Percentiles rank a stretch among this genome's conserved stretches.
Evolutionary conservation across 1,140 invertebrate species (phyloP).

Genomic region (Zaprionus capensis): DNA sequence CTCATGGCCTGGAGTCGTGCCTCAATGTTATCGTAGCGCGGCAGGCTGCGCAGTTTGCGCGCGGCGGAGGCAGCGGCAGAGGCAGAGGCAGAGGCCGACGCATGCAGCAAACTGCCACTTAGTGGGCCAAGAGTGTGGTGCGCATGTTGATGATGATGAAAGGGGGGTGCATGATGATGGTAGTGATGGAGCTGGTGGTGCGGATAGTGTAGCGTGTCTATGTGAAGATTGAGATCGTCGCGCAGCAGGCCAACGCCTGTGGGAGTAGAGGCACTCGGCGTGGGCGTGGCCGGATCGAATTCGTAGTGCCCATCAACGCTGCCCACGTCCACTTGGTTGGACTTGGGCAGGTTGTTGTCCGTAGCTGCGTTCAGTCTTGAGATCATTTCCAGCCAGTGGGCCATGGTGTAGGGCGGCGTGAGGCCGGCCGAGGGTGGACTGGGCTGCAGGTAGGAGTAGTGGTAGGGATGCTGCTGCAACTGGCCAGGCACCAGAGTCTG

Average conservation of each 20-base stretch:
- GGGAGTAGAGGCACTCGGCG: constrained; percentile 87
- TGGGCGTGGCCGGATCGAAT: constrained; percentile 92
- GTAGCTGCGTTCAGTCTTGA: constrained; percentile 85
- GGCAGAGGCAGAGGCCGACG: constrained; percentile 74
- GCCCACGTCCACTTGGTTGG: constrained; percentile 89
- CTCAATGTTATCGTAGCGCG: constrained; percentile 92
- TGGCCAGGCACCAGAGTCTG: constrained; percentile 53
- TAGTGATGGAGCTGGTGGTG: constrained; percentile 34
- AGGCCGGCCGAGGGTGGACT: constrained; percentile 71
- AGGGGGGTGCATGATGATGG: constrained; percentile 24
- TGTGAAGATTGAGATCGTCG: constrained; percentile 81
- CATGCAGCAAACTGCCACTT: constrained; percentile 84
- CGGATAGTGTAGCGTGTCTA: constrained; percentile 68
- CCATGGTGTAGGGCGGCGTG: constrained; percentile 87
- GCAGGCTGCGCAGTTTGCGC: constrained; percentile 73
- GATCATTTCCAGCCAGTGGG: constrained; percentile 87
- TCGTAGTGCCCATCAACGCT: constrained; percentile 98
- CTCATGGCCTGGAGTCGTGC: constrained; percentile 97
- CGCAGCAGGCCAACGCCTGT: constrained; percentile 85
- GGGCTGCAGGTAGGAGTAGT: constrained; percentile 53
- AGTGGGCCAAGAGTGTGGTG: constrained; percentile 67
- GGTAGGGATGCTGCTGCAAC: constrained; percentile 46
- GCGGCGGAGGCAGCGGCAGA: constrained; percentile 45
- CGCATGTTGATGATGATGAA: constrained; percentile 17
- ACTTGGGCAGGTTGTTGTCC: constrained; percentile 84